Percentiles rank a stretch among this genome's conserved stretches.
Evolutionary conservation across 2,888 invertebrate genomes (phyloP).

Genomic region (Cryptosula pallasiana): DNA sequence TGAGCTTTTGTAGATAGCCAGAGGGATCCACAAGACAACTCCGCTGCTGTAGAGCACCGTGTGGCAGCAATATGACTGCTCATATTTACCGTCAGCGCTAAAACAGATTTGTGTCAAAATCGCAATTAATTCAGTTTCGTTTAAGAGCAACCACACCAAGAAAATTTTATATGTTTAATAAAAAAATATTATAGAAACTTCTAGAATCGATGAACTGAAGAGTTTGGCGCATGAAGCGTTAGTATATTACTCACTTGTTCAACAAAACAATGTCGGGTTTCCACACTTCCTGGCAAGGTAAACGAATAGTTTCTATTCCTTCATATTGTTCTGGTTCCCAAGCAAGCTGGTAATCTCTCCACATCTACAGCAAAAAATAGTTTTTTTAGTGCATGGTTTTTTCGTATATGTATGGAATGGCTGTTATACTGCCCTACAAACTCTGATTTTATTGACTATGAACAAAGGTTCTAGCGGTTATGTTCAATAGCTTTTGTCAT

Average conservation of each 20-base stretch:
- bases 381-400: too few relatives aligned
- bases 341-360: slow-evolving; percentile 93
- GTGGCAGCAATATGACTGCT: slow-evolving; percentile 98
- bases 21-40: slow-evolving; percentile 94
- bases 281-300: slow-evolving; percentile 96
- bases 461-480: too few relatives aligned
- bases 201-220: too few relatives aligned
- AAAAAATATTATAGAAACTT: too few relatives aligned
- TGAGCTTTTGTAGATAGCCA: slow-evolving; percentile 97
- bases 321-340: slow-evolving; percentile 97
- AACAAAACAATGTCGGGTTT: slow-evolving; percentile 96
- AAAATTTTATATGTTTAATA: too few relatives aligned
- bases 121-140: too few relatives aligned
- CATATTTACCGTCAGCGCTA: slow-evolving; percentile 99
- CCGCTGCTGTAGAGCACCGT: slow-evolving; percentile 95
- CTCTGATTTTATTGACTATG: too few relatives aligned
- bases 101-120: slow-evolving; percentile 42
- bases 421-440: too few relatives aligned
- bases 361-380: slow-evolving; percentile 64
- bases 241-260: slow-evolving; percentile 87
- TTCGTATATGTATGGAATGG: too few relatives aligned
- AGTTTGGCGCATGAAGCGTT: too few relatives aligned
- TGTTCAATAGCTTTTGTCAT: too few relatives aligned
- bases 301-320: slow-evolving; percentile 83
- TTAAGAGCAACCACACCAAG: too few relatives aligned